Evolutionary conservation across 2,888 invertebrate species (phyloP).

Genomic region (Lysandra coridon): DNA sequence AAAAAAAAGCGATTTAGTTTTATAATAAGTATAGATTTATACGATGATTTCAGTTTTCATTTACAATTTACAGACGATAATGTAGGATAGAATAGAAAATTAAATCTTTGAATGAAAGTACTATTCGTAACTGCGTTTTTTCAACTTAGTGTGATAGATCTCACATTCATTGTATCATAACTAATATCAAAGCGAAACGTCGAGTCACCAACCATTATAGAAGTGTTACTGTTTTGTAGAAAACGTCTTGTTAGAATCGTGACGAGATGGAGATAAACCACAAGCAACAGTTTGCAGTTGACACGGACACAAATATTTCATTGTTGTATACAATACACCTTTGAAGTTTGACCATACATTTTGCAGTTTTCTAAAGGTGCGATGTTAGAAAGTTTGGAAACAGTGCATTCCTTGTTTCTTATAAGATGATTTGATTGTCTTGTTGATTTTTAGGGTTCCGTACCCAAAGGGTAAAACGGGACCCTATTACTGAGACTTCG

Average conservation of each 20-base stretch:
- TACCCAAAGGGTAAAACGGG: too few relatives aligned
- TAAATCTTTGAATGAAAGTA: not conserved
- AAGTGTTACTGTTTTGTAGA: constrained; percentile 58
- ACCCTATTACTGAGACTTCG: too few relatives aligned
- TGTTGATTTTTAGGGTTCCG: not conserved
- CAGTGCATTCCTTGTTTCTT: constrained; percentile 6
- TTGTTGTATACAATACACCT: constrained; percentile 44
- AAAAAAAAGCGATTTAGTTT: too few relatives aligned
- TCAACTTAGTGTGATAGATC: not conserved
- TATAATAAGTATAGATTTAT: too few relatives aligned
- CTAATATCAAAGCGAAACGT: constrained; percentile 51
- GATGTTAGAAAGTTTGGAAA: constrained; percentile 22
- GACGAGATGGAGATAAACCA: constrained; percentile 65
- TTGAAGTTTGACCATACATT: constrained; percentile 32
- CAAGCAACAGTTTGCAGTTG: constrained; percentile 50
- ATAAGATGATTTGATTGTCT: not conserved
- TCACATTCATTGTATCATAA: constrained; percentile 47
- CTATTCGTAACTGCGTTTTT: not conserved
- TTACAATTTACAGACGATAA: too few relatives aligned
- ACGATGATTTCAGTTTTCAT: too few relatives aligned
- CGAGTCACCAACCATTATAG: constrained; percentile 55
- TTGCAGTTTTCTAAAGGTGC: constrained; percentile 30
- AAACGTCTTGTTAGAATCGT: constrained; percentile 66
- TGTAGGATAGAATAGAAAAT: too few relatives aligned
- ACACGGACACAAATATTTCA: constrained; percentile 55